Percentiles rank a stretch among this genome's conserved stretches.
Evolutionary conservation across 1,140 invertebrate genomes (phyloP).

Genomic region (Eulimnadia texana): DNA sequence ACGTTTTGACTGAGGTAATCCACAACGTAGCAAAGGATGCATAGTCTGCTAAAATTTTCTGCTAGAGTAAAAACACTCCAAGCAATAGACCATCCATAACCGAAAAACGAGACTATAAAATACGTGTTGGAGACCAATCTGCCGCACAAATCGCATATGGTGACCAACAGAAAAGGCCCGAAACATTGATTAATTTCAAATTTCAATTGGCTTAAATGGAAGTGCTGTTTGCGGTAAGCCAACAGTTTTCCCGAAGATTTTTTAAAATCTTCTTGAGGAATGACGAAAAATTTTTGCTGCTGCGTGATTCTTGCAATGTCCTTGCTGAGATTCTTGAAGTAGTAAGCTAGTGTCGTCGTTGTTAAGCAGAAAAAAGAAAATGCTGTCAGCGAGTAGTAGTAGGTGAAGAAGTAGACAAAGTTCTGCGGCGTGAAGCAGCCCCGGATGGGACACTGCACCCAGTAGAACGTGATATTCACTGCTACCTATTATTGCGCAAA

Average conservation of each 20-base stretch:
- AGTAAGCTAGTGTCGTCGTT: neutral
- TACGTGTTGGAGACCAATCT: neutral
- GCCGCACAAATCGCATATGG: neutral
- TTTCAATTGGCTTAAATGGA: neutral
- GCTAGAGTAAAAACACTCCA: neutral
- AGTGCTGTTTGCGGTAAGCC: neutral
- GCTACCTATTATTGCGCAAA: neutral
- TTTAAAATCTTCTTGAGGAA: too few species aligned
- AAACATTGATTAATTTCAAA: neutral
- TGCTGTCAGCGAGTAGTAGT: neutral
- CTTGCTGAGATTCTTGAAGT: neutral
- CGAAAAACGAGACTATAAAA: neutral
- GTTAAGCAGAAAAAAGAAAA: neutral
- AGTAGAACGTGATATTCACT: neutral
- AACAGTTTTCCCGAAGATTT: neutral
- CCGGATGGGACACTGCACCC: neutral
- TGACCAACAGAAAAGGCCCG: neutral
- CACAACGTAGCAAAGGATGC: neutral
- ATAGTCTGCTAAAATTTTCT: neutral
- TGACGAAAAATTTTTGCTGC: too few species aligned
- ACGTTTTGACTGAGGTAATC: neutral
- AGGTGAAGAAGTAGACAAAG: neutral
- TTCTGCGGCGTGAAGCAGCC: neutral
- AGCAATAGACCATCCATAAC: too few species aligned
- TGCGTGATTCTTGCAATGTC: neutral